phyloP scores from a whole-genome alignment of 2,797 vertebrate species.

The Novumbra hubbsi region DNA sequence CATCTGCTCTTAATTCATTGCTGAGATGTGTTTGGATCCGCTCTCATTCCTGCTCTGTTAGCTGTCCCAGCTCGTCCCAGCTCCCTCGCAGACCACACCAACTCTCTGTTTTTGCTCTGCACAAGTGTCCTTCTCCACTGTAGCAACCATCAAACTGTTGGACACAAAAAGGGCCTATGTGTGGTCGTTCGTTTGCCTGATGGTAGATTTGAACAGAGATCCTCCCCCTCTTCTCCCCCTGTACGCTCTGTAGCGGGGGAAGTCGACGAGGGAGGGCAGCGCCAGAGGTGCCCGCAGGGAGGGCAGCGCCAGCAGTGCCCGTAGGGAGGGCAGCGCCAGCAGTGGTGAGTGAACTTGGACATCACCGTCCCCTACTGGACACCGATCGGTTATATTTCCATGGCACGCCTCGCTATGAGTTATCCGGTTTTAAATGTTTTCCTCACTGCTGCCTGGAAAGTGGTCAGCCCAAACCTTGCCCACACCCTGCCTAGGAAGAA shows the following conservation, averaged over 20 bases:
- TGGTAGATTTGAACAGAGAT: background rate
- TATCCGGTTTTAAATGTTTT: background rate
- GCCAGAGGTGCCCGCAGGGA: constrained; percentile 78
- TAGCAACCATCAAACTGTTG: constrained; percentile 7
- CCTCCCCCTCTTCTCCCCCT: background rate
- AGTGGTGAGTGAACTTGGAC: constrained; percentile 78
- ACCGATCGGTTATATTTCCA: constrained; percentile 17
- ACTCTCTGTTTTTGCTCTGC: background rate
- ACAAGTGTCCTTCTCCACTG: constrained; percentile 2
- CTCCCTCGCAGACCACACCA: background rate
- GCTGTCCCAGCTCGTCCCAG: background rate
- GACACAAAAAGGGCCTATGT: background rate
- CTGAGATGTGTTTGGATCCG: constrained; percentile 35
- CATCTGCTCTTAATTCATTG: constrained; percentile 58
- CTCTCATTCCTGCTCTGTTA: constrained; percentile 3
- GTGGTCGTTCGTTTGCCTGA: background rate
- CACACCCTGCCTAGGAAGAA: constrained; percentile 50
- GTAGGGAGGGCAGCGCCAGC: constrained; percentile 79
- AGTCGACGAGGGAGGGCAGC: constrained; percentile 85
- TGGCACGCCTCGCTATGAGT: background rate
- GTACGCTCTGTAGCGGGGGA: constrained; percentile 66
- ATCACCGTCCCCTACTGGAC: constrained; percentile 6
- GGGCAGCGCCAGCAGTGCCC: constrained; percentile 79
- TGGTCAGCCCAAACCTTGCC: constrained; percentile 17
- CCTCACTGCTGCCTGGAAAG: constrained; percentile 20